phyloP scores from a whole-genome alignment of 2,888 invertebrate genomes.

The Nephrotoma appendiculata region DNA sequence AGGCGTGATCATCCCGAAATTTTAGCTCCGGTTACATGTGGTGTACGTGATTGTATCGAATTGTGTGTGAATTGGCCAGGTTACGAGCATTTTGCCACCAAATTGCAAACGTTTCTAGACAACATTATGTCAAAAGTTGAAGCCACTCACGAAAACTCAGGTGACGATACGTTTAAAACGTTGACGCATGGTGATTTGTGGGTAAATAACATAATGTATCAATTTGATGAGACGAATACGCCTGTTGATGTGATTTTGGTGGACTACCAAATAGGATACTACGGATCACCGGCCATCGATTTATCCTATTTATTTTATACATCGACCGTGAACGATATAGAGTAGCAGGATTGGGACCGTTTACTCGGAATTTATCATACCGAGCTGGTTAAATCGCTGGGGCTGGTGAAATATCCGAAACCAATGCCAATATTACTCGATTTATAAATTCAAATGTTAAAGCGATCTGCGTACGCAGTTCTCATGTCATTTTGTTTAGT shows the following conservation, averaged over 20 bases:
- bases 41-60: not conserved
- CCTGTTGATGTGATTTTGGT: conserved; percentile 20
- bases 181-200: conserved; percentile 29
- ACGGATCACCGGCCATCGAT: not conserved
- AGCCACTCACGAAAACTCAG: not conserved
- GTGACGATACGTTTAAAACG: not conserved
- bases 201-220: conserved; percentile 30
- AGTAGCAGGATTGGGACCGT: not conserved
- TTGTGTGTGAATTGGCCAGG: not conserved
- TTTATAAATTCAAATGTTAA: not conserved
- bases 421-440: not conserved
- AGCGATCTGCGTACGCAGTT: not conserved
- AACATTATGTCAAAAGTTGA: not conserved
- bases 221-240: conserved; percentile 20
- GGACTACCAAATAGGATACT: not conserved
- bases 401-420: not conserved
- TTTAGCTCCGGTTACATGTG: not conserved
- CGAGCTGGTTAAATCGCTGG: not conserved
- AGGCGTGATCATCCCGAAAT: not conserved
- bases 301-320: not conserved
- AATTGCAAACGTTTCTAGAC: not conserved
- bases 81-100: not conserved
- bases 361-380: not conserved
- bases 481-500: not conserved
- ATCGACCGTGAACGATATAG: not conserved